These are phyloP conservation scores for Schizopygopsis malacanthus DNA, from an alignment of 2,797 vertebrate species.

Conservation along the genomic window DNA sequence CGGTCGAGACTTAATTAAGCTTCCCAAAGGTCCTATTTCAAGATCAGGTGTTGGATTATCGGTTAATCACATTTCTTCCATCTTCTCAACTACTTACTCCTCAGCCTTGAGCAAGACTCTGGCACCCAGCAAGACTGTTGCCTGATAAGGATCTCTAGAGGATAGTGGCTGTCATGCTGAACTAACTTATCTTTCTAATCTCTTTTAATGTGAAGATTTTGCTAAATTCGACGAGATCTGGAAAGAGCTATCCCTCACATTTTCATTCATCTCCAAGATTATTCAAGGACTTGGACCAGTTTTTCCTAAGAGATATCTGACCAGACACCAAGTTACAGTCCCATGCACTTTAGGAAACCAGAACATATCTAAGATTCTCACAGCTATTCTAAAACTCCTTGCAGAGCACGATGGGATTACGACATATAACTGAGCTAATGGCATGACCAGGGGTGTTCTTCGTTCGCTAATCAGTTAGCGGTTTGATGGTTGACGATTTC, in stretches of 20 bases:
- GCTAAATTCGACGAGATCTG: not conserved
- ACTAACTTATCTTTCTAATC: not conserved
- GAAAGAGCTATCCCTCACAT: not conserved
- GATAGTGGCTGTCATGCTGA: not conserved
- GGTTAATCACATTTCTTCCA: constrained; percentile 2
- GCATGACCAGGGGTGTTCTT: not conserved
- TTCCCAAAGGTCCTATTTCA: not conserved
- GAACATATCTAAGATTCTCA: not conserved
- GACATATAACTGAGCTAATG: not conserved
- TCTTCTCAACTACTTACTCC: not conserved
- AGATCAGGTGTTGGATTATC: not conserved
- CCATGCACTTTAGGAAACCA: not conserved
- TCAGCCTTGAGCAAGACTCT: constrained; percentile 6
- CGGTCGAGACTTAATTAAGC: constrained; percentile 2
- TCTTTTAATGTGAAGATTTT: not conserved
- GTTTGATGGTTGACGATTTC: too few species aligned
- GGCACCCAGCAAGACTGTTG: not conserved
- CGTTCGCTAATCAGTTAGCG: too few species aligned
- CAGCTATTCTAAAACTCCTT: not conserved
- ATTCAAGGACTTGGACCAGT: not conserved
- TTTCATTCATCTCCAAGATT: not conserved
- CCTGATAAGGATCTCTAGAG: not conserved
- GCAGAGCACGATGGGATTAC: not conserved
- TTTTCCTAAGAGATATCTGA: not conserved
- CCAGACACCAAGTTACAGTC: not conserved